Percentiles rank a stretch among this genome's conserved stretches.
Evolutionary conservation across 2,888 invertebrate species (phyloP).

Genomic region (Galerucella calmariensis): DNA sequence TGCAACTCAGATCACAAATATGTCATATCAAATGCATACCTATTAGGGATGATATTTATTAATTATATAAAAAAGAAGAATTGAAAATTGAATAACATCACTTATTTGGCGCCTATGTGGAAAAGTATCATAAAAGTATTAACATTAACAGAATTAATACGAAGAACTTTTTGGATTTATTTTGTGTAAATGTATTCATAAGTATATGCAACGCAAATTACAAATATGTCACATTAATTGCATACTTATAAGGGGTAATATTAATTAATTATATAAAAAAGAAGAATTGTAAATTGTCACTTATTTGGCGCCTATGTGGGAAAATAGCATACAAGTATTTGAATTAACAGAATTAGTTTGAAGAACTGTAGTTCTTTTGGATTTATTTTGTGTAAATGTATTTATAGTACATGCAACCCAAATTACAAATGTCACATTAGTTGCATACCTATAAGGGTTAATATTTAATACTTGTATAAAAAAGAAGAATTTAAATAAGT

Average conservation of each 20-base stretch:
- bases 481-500: background rate
- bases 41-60: too few species aligned
- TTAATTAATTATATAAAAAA: background rate
- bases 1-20: background rate
- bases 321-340: background rate
- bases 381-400: too few species aligned
- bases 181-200: too few species aligned
- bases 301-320: background rate
- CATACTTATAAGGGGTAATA: too few species aligned
- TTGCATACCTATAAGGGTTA: too few species aligned
- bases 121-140: background rate
- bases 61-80: background rate
- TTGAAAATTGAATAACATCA: background rate
- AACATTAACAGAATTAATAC: too few species aligned
- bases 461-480: too few species aligned
- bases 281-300: background rate
- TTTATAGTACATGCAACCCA: background rate
- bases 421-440: background rate
- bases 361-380: too few species aligned
- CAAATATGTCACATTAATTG: background rate
- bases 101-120: background rate
- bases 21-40: background rate
- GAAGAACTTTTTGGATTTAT: too few species aligned
- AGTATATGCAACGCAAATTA: background rate
- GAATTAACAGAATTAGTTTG: too few species aligned